Base-by-base conservation (phyloP, 37 sponge, comb jelly and placozoan species). In the Halisarca cf. caerulea region DNA sequence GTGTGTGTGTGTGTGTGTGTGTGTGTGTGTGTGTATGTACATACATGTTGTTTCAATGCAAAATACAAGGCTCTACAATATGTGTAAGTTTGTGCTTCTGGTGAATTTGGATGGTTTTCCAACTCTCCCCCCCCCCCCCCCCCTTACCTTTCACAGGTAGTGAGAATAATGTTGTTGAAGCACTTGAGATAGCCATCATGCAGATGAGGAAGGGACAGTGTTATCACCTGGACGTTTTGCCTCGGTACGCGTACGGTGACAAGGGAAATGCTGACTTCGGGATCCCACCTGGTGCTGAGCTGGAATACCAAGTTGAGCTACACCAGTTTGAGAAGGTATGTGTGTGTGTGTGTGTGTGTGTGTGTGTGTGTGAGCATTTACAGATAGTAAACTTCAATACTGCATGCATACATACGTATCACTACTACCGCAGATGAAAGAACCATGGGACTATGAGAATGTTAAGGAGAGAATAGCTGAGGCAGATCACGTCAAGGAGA, bases 171-270 rank as follows among this genome's bases (percentile, higher is more conserved):
- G 25, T 96, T 3, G 17, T 94, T 27, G 59, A 62, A 3, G 91
- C 89, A 3, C 80, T 98, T 34, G 98, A 98, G 87, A 62, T 69
- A 40, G 98, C 91, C 25, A 78, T 98, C 32, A 86, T 80, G 41
- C 86, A 91, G 71, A 96, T 98, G 96, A 96, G 89, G 88, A 80
- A 70, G 32, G 81, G 68, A 23, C 94, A 98, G 80, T 41, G 21
- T 17, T 83, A 87, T 8, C 36, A 24, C 39, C 24, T 98, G 33
- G 68, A 81, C 35, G 83, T 98, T 55, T 82, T 82, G 58, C 80
- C 96, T 47, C 24, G 68, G 39, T 94, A 96, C 77, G 94, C 75
- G 32, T 91, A 59, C 58, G 97, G 94, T 8, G 83, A 83, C 5
- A 82, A 69, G 2, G 94, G 94, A 0, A 64, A 70, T 66, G 27